Evolutionary conservation across 2,113 vertebrate genomes (phyloP).

Genomic region (Hemichromis elongatus): DNA sequence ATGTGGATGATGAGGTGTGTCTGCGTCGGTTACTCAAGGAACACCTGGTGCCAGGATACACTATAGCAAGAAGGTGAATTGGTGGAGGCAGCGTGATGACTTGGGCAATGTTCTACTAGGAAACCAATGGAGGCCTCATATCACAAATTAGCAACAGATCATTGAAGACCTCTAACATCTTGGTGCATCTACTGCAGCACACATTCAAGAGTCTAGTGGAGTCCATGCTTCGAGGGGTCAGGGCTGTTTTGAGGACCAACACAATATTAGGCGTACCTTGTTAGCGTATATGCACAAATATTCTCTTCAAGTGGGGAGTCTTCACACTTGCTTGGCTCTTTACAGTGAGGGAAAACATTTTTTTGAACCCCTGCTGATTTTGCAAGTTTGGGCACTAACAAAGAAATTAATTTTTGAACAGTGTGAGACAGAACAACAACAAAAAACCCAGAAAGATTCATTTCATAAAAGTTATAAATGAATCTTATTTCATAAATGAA

Average conservation of each 20-base stretch:
- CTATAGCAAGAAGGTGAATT: background rate
- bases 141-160: no score
- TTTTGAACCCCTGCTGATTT: background rate
- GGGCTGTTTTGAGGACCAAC: no score
- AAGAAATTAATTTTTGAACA: background rate
- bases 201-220: no score
- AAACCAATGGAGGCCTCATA: no score
- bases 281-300: no score
- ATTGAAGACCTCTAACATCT: no score
- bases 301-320: no score
- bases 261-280: no score
- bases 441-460: background rate
- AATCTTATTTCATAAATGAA: background rate
- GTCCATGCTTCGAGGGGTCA: no score
- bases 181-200: no score
- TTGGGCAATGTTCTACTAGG: background rate
- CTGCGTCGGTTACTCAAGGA: background rate
- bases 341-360: no score
- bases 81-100: background rate
- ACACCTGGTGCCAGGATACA: background rate
- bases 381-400: background rate
- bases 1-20: background rate
- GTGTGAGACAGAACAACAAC: fast-evolving
- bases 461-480: background rate
- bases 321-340: no score